Percentiles rank a stretch among this genome's conserved stretches.
phyloP scores from a whole-genome alignment of 2,797 vertebrate genomes.

The Apodemus agrarius region DNA sequence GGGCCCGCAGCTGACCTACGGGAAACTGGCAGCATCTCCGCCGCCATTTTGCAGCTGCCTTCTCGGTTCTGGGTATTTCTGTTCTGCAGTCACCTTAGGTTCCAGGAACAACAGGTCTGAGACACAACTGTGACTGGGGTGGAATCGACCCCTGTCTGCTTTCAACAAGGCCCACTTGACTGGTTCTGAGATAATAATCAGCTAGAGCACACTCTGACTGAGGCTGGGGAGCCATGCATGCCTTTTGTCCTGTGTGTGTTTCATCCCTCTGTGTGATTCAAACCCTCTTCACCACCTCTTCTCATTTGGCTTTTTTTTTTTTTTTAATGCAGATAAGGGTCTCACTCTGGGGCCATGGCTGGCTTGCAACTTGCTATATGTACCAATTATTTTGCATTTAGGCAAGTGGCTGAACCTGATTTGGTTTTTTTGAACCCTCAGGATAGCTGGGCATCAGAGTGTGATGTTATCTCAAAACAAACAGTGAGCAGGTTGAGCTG shows the following conservation, averaged over 20 bases:
- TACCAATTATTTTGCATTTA: neutral
- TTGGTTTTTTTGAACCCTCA: neutral
- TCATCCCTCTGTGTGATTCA: neutral
- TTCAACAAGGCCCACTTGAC: neutral
- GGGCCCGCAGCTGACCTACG: neutral
- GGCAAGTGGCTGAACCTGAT: neutral
- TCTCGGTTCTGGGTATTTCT: neutral
- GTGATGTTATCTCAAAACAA: neutral
- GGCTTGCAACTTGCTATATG: neutral
- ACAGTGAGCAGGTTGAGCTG: neutral
- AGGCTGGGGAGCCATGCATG: neutral
- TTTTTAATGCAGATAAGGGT: neutral
- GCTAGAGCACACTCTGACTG: neutral
- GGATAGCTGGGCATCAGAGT: neutral
- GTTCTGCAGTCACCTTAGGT: neutral
- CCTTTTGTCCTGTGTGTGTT: neutral
- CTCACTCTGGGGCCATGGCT: neutral
- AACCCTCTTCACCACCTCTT: neutral
- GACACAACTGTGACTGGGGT: neutral
- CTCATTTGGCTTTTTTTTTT: neutral
- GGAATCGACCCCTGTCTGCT: neutral
- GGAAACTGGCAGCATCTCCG: neutral
- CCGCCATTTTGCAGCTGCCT: neutral
- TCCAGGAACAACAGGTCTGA: neutral
- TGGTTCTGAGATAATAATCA: neutral